Evolutionary conservation across 2,888 invertebrate genomes (phyloP), one percentile per base, ranked within the genome.

Genomic region (Pachycephus smyrnensis): DNA sequence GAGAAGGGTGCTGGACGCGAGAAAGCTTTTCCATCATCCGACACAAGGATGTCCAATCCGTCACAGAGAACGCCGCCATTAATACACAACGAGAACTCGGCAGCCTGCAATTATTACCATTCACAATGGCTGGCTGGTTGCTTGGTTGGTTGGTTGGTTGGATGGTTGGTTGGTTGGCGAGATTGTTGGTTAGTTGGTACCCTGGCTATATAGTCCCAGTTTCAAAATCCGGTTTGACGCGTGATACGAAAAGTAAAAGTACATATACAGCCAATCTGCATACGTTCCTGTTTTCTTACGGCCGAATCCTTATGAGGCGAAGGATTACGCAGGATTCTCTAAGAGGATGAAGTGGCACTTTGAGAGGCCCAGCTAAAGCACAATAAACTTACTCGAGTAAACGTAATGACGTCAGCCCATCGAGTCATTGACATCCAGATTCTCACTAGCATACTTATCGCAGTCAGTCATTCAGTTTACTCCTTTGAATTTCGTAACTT

Each of bases 221-320:
- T 83, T 78, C 80, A 79, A 84, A 86, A 85, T 84, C 85, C 85
- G 85, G 84, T 86, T 86, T 85, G 84, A 76, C 23, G 36, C 36
- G 37, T 0, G n/a, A 30, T 12, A 33, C 36, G 86, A 84, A 87
- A 87, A 86, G 86, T 84, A 87, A 87, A 80, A 87, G 86, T 86
- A 77, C n/a, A 12, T 30, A 30, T 15, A 40, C 1, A 9, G 55
- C 55, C 23, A 55, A 55, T 55, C 23, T 55, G 55, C 55, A 55
- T 55, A 23, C 55, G 6, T 55, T 55, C 23, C 55, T 55, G 15
- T 55, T 55, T 55, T 23, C 23, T 9, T 23, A 23, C 55, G 55
- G 55, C 15, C 55, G 55, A 55, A 55, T 55, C 23, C 55, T 55
- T 55, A 15, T 15, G 15, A 23, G 40, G 0, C 55, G 55, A 55